These are phyloP conservation scores for Himalopsyche japonica DNA, from an alignment of 2,888 invertebrate species.

Conservation along the genomic window DNA sequence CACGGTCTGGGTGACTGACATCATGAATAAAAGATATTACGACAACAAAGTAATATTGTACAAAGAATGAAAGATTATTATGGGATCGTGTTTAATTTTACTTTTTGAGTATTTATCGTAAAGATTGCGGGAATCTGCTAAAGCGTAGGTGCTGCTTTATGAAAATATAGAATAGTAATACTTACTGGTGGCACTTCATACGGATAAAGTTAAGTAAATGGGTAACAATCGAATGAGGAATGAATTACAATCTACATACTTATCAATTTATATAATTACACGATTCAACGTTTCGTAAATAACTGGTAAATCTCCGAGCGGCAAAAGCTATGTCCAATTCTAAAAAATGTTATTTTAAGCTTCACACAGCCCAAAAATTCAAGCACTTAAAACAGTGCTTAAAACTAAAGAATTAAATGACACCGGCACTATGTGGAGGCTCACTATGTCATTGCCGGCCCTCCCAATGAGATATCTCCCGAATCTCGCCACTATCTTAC, in stretches of 20 bases:
- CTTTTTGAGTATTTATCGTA: background rate
- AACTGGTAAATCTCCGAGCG: constrained; percentile 53
- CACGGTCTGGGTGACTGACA: constrained; percentile 29
- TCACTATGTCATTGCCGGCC: constrained; percentile 8
- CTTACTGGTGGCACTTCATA: constrained; percentile 44
- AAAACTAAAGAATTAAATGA: constrained; percentile 51
- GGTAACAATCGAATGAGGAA: constrained; percentile 47
- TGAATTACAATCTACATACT: constrained; percentile 43
- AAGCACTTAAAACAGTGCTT: constrained; percentile 72
- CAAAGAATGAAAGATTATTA: background rate
- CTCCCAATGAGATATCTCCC: background rate
- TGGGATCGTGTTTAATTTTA: background rate
- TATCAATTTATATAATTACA: constrained; percentile 39
- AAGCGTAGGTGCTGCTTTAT: constrained; percentile 29
- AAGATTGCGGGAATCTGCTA: constrained; percentile 20
- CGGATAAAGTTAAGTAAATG: constrained; percentile 12
- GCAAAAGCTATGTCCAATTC: constrained; percentile 60
- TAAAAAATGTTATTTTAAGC: constrained; percentile 51
- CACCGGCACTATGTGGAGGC: constrained; percentile 6
- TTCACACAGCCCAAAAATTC: constrained; percentile 68
- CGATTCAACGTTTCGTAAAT: constrained; percentile 38
- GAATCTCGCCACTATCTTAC: constrained; percentile 13
- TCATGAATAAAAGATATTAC: constrained; percentile 19
- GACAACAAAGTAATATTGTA: background rate
- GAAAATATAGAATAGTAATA: constrained; percentile 34